Evolutionary conservation across 2,113 vertebrate genomes (phyloP), one percentile per base, ranked within the genome.

Genomic region (Sturnira hondurensis): DNA sequence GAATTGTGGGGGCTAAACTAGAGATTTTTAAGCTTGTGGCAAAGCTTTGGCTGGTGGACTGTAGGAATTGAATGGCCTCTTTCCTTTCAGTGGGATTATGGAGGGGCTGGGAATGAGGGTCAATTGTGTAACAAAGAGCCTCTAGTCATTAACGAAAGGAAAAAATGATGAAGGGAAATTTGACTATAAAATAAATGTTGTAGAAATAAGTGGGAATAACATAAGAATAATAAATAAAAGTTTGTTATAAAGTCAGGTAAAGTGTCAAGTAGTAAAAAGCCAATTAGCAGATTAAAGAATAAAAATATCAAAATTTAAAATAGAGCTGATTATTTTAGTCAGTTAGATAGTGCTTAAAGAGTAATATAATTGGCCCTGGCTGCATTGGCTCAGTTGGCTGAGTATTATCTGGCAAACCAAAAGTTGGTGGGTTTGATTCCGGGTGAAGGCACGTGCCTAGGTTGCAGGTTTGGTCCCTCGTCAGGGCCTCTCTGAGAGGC

Each of bases 221-320:
- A 67, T 28, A 85, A 56, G 19, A 77, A 52, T 38, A 78, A 9
- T 71, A 63, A 89, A 28, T 31, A 43, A 70, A 58, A 74, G 50
- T 56, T 74, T 89, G 28, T 28, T 43, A 7, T 63, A 36, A 96
- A 93, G 56, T 76, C 19, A 88, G n/a, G 19, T 63, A 68, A 73
- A 91, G 43, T 89, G 7, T 94, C 43, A 71, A 83, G 63, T 96
- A 87, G 17, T 76, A 84, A 78, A 95, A 83, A 70, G 54, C 54
- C 63, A 67, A 41, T 95, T 80, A 88, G 13, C 24, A 77, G 7
- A 17, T 65, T 90, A 80, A 90, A 93, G 31, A 89, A 78, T 78
- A 43, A 91, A 88, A 28, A 26, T 70, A 71, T 5, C 38, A 31
- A 22, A 74, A 76, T 93, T 68, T 45, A 68, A 85, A 96, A 47